A percentile compares a stretch with the other conserved stretches of the same genome.
phyloP scores from a whole-genome alignment of 2,797 vertebrate species.

The Myotis daubentonii region DNA sequence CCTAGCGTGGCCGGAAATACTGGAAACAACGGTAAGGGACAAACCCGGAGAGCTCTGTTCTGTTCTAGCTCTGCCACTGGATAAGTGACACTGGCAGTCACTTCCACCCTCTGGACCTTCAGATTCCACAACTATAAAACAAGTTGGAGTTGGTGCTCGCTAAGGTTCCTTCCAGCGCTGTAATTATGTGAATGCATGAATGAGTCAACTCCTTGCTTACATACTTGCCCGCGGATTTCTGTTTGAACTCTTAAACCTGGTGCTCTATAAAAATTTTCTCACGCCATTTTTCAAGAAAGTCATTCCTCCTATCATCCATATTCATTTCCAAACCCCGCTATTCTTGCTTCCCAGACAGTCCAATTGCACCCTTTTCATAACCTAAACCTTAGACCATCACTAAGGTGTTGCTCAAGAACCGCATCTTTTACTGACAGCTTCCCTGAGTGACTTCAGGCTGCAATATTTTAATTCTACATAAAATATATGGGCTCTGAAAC shows the following conservation, averaged over 20 bases:
- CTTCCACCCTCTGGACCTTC: background rate
- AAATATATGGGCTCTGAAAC: background rate
- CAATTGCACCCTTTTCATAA: background rate
- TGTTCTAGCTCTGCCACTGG: background rate
- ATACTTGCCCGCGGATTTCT: background rate
- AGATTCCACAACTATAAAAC: background rate
- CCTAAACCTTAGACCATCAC: background rate
- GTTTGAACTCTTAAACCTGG: background rate
- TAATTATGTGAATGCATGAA: background rate
- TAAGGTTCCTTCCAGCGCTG: background rate
- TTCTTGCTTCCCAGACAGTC: constrained; percentile 1
- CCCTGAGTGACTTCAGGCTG: background rate
- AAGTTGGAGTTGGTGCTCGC: background rate
- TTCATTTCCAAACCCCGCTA: background rate
- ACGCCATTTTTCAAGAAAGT: background rate
- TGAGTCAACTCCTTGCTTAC: background rate
- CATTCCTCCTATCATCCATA: background rate
- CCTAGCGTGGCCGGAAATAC: background rate
- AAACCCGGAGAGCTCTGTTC: background rate
- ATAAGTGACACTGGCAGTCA: background rate
- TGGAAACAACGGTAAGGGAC: background rate
- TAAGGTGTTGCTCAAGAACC: constrained; percentile 2
- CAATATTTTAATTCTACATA: background rate
- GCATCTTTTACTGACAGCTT: background rate
- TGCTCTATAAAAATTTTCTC: background rate